These are phyloP conservation scores for Brachionus asplanchnoidis DNA, from an alignment of 1,140 invertebrate species.

Conservation along the genomic window DNA sequence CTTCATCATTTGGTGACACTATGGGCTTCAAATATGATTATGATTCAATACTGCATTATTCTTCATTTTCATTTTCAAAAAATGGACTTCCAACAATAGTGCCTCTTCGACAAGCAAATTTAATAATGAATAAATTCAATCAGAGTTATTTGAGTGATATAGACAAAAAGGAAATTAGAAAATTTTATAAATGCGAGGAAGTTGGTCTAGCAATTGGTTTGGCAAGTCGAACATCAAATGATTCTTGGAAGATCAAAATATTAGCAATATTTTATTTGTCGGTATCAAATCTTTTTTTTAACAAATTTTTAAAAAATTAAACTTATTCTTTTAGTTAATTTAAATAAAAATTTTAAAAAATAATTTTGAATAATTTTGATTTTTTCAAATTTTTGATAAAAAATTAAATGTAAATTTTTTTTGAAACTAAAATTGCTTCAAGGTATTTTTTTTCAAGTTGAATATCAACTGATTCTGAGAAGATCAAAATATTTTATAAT, in stretches of 20 bases:
- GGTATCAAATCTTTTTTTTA: neutral
- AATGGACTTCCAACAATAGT: slow-evolving; percentile 24
- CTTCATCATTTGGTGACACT: neutral
- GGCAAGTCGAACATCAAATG: neutral
- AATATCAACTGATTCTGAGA: no score
- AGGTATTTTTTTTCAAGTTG: no score
- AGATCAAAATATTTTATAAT: no score
- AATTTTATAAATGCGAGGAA: neutral
- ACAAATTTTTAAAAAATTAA: neutral
- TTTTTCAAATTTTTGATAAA: no score
- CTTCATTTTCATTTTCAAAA: neutral
- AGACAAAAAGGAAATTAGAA: neutral
- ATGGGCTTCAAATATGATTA: neutral
- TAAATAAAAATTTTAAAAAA: no score
- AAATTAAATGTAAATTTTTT: no score
- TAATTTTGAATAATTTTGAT: no score
- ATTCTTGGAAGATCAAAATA: neutral
- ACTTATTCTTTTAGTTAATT: neutral
- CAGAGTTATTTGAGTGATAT: neutral
- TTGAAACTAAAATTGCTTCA: no score
- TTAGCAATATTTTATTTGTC: neutral
- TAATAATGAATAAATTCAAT: neutral
- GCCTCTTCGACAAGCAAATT: neutral
- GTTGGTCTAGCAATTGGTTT: neutral
- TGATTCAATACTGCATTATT: slow-evolving; percentile 32